Evolutionary conservation across 2,888 invertebrate species (phyloP).

Genomic region (Ectropis crepuscularia): DNA sequence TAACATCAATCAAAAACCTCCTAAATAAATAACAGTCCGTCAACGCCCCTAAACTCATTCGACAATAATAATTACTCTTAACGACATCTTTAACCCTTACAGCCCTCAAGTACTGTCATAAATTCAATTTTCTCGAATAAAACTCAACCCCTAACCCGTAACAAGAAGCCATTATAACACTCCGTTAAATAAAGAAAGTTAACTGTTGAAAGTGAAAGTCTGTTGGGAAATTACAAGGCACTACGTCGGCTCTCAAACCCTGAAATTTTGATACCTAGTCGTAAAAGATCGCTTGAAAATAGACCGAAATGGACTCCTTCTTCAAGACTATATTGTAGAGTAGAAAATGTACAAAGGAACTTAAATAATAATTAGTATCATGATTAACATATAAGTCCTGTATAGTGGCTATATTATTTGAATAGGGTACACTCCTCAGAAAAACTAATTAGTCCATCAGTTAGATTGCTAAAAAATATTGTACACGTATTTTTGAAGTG

Average conservation of each 20-base stretch:
- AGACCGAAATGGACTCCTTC: constrained; percentile 16
- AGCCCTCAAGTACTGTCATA: constrained; percentile 2
- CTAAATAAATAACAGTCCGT: no score
- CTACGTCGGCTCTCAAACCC: constrained; percentile 25
- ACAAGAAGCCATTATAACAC: constrained; percentile 20
- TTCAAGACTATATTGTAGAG: constrained; percentile 2
- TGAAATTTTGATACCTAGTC: constrained; percentile 36
- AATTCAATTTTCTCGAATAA: constrained; percentile 10
- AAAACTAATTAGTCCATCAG: no score
- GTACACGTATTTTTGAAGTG: no score
- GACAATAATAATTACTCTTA: constrained; percentile 1
- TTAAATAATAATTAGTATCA: no score
- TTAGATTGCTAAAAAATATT: no score
- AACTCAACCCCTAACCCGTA: constrained; percentile 7
- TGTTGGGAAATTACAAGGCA: constrained; percentile 33
- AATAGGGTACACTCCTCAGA: no score
- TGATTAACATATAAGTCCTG: no score
- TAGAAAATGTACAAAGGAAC: not conserved
- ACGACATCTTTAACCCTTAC: not conserved
- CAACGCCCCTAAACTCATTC: not conserved
- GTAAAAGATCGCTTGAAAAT: constrained; percentile 19
- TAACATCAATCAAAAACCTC: no score
- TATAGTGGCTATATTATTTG: no score
- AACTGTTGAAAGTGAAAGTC: constrained; percentile 28
- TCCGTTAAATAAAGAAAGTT: constrained; percentile 31